Percentiles rank a stretch among this genome's conserved stretches.
Conservation (phyloP, 2,797 vertebrate genomes). For the Lycodopsis pacificus region DNA sequence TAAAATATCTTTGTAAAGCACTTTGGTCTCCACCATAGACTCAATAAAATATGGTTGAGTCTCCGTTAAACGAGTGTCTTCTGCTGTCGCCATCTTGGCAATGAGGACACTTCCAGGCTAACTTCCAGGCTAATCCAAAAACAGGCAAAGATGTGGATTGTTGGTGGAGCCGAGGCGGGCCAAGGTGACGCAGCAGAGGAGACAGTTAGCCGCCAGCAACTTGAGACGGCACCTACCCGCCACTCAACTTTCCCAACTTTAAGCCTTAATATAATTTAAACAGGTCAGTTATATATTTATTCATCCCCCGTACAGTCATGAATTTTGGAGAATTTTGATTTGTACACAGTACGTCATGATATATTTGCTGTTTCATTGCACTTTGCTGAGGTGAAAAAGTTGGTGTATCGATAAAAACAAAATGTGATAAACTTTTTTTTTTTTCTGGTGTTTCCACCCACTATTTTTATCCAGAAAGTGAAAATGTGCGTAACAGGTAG, state of each 20-base stretch:
- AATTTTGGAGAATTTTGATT: not conserved
- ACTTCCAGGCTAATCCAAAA: too few relatives aligned
- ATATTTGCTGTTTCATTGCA: not conserved
- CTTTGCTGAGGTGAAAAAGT: not conserved
- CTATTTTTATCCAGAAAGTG: not conserved
- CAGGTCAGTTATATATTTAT: not conserved
- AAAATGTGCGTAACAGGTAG: not conserved
- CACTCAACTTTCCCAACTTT: too few relatives aligned
- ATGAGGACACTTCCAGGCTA: too few relatives aligned
- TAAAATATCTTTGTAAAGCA: not conserved
- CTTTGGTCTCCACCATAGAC: too few relatives aligned
- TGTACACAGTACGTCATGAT: not conserved
- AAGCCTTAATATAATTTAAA: not conserved
- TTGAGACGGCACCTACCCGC: too few relatives aligned
- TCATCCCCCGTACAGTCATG: not conserved
- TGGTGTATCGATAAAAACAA: not conserved
- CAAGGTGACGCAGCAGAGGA: too few relatives aligned
- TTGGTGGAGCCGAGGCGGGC: too few relatives aligned
- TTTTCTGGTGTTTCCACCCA: not conserved
- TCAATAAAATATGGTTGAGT: too few relatives aligned
- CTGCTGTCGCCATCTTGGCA: too few relatives aligned
- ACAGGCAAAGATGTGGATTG: too few relatives aligned
- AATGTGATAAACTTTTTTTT: not conserved
- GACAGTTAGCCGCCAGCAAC: too few relatives aligned
- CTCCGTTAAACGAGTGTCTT: too few relatives aligned